Percentiles rank a stretch among this genome's conserved stretches.
Evolutionary conservation across 2,113 vertebrate genomes (phyloP).

Genomic region (Fulmarus glacialis): DNA sequence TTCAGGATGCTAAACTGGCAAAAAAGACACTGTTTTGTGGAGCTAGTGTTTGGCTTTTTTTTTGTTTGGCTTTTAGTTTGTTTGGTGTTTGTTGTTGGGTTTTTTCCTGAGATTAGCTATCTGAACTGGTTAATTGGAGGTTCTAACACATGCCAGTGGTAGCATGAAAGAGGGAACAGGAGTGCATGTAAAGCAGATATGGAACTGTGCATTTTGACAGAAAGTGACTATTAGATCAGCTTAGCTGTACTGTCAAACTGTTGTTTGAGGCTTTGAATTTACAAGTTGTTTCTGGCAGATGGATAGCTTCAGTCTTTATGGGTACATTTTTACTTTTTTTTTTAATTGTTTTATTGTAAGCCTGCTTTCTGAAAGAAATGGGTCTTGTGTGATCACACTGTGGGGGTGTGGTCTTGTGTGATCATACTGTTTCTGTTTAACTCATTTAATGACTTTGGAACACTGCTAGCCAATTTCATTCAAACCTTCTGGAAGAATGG

Average conservation of each 20-base stretch:
- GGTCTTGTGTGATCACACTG: not conserved
- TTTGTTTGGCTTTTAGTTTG: not conserved
- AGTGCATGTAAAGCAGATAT: not conserved
- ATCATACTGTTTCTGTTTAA: not conserved
- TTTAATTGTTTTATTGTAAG: not conserved
- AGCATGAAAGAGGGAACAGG: not conserved
- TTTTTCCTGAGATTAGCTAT: not conserved
- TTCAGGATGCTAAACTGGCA: not conserved
- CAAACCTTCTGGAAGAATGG: not conserved
- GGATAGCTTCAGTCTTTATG: not conserved
- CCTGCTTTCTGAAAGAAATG: not conserved
- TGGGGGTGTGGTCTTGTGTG: not conserved
- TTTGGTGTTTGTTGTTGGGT: not conserved
- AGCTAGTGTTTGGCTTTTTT: not conserved
- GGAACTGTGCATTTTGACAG: not conserved
- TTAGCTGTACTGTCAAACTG: not conserved
- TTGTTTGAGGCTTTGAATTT: not conserved
- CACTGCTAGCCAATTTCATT: not conserved
- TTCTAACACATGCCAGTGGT: not conserved
- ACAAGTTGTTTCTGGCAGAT: fast-evolving
- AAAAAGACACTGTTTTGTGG: not conserved
- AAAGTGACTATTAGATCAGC: not conserved
- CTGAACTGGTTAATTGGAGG: not conserved
- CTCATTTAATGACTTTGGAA: not conserved
- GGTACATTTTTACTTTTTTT: not conserved